A percentile compares a stretch with the other conserved stretches of the same genome.
Conservation (phyloP, 1,140 invertebrate genomes). For the Drosophila aff. region DNA sequence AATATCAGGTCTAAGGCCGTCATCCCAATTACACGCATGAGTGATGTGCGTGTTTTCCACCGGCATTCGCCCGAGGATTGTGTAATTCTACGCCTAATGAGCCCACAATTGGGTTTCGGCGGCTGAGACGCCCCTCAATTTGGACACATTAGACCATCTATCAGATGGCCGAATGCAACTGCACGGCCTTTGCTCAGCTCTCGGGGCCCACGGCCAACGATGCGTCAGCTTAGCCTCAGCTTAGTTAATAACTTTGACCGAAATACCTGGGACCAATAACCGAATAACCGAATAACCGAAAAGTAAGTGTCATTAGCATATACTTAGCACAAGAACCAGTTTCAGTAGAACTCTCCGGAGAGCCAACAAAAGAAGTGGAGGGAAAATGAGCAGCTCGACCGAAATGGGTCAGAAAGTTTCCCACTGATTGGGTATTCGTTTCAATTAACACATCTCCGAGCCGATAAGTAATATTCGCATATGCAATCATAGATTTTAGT, state of each 20-base stretch:
- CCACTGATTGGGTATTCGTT: slow-evolving; percentile 45
- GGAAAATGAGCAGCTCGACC: slow-evolving; percentile 27
- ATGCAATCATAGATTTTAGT: slow-evolving; percentile 32
- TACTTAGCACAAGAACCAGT: slow-evolving; percentile 77
- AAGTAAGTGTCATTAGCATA: slow-evolving; percentile 75
- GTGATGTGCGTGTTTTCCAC: slow-evolving; percentile 52
- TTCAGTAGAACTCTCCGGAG: slow-evolving; percentile 17
- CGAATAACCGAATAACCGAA: slow-evolving; percentile 48
- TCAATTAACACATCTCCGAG: slow-evolving; percentile 65
- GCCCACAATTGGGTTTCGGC: slow-evolving; percentile 61
- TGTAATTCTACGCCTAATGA: slow-evolving; percentile 67
- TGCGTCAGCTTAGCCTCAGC: slow-evolving; percentile 40
- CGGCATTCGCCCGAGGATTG: slow-evolving; percentile 28
- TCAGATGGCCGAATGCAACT: slow-evolving; percentile 18
- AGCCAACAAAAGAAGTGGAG: slow-evolving; percentile 25
- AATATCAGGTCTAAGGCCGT: slow-evolving; percentile 53
- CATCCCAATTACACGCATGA: slow-evolving; percentile 76
- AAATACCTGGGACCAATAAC: slow-evolving; percentile 54
- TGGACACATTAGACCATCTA: slow-evolving; percentile 12
- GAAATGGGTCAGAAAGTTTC: slow-evolving; percentile 68
- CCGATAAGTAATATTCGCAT: slow-evolving; percentile 41
- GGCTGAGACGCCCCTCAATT: slow-evolving; percentile 23
- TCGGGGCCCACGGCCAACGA: slow-evolving; percentile 55
- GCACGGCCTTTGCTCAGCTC: slow-evolving; percentile 20
- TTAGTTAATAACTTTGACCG: slow-evolving; percentile 81